Conservation (phyloP, 1,140 invertebrate species). For the Drosophila rhopaloa region DNA sequence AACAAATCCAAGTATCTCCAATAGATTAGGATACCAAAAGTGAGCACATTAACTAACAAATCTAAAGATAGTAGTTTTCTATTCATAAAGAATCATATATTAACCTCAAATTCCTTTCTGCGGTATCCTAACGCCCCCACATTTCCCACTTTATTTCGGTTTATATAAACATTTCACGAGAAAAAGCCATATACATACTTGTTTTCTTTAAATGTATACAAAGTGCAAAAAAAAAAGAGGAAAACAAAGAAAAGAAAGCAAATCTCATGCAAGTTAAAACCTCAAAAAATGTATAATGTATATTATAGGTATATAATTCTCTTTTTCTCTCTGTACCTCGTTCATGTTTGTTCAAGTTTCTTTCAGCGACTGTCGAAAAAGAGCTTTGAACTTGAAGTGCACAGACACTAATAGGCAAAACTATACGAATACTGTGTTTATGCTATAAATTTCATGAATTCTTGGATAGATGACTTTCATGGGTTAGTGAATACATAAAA, state of each 20-base stretch:
- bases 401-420: conserved; percentile 14
- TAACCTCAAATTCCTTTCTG: background rate
- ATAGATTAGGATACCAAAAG: background rate
- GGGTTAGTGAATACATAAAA: background rate
- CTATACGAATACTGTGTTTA: conserved; percentile 4
- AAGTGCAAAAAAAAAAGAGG: conserved; percentile 6
- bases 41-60: background rate
- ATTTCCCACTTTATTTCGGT: conserved; percentile 7
- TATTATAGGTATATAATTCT: conserved; percentile 9
- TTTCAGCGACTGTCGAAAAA: conserved; percentile 35
- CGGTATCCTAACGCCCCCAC: conserved; percentile 5
- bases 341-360: conserved; percentile 15
- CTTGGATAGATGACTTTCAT: background rate
- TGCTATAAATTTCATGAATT: background rate
- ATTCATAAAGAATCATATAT: too few relatives aligned
- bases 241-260: conserved; percentile 30
- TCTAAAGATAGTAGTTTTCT: background rate
- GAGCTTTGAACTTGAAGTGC: conserved; percentile 63
- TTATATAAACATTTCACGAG: conserved; percentile 18
- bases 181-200: conserved; percentile 8
- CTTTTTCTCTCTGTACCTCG: background rate
- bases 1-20: background rate
- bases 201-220: conserved; percentile 7
- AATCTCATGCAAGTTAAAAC: conserved; percentile 13
- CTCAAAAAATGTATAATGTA: conserved; percentile 20